phyloP scores from a whole-genome alignment of 2,888 invertebrate species.

The Unio pictorum region DNA sequence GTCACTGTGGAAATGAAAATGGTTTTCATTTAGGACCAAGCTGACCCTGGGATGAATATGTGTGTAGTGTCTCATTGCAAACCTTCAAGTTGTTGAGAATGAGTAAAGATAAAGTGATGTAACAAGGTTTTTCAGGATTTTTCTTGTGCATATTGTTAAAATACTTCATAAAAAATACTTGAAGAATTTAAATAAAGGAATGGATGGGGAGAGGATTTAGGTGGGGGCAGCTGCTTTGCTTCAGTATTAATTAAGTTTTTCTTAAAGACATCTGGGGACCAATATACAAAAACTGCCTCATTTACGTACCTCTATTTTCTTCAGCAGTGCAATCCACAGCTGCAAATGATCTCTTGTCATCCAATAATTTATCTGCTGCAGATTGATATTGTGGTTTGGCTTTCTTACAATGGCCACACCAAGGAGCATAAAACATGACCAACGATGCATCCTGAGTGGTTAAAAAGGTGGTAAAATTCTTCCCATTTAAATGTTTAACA shows the following conservation, averaged over 20 bases:
- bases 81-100: too few species aligned
- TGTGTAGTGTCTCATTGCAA: too few species aligned
- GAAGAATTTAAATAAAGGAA: too few species aligned
- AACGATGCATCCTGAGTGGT: slow-evolving; percentile 86
- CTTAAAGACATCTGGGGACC: background rate
- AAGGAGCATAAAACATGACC: slow-evolving; percentile 92
- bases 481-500: slow-evolving; percentile 82
- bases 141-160: too few species aligned
- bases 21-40: too few species aligned
- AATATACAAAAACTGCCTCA: background rate
- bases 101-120: too few species aligned
- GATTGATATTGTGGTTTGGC: slow-evolving; percentile 86
- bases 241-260: background rate
- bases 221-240: background rate
- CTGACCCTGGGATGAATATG: too few species aligned
- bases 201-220: background rate
- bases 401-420: slow-evolving; percentile 91
- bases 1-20: too few species aligned
- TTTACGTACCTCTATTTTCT: slow-evolving; percentile 35
- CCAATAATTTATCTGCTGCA: slow-evolving; percentile 81
- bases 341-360: slow-evolving; percentile 78
- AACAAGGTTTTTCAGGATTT: too few species aligned
- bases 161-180: too few species aligned
- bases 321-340: slow-evolving; percentile 82
- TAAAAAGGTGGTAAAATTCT: slow-evolving; percentile 80